These are phyloP conservation scores for Drosophila nikananu DNA, from an alignment of 1,140 invertebrate genomes.

Conservation along the genomic window DNA sequence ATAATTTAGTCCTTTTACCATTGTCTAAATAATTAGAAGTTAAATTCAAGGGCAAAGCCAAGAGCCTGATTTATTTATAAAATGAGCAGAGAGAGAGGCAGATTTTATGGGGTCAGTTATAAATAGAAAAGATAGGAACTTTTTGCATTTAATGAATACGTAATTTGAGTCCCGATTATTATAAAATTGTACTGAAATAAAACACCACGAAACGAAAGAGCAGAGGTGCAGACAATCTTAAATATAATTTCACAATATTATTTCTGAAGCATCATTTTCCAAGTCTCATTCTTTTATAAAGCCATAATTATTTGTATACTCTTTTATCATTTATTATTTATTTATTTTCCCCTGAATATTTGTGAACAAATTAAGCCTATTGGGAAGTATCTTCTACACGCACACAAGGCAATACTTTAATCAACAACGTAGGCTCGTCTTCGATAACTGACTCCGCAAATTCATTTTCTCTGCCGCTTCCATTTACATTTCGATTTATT, in stretches of 20 bases:
- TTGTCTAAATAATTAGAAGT: neutral
- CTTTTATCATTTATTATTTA: neutral
- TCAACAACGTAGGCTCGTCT: constrained; percentile 11
- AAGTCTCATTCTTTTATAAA: neutral
- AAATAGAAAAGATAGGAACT: neutral
- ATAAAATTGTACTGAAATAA: neutral
- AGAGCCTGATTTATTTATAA: neutral
- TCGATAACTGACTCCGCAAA: constrained; percentile 12
- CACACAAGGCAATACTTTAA: constrained; percentile 10
- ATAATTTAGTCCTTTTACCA: neutral
- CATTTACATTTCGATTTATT: constrained; percentile 71
- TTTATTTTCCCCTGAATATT: constrained; percentile 12
- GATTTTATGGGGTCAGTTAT: neutral
- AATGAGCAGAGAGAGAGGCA: neutral
- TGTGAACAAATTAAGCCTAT: constrained; percentile 9
- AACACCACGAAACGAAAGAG: neutral
- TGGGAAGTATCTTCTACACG: neutral
- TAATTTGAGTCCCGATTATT: constrained; percentile 6
- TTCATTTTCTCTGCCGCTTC: constrained; percentile 23
- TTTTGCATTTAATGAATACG: neutral
- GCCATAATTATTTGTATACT: neutral
- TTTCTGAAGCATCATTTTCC: neutral
- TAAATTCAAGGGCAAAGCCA: neutral
- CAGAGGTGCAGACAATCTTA: neutral
- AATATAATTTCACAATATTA: neutral